A percentile compares a stretch with the other conserved stretches of the same genome.
Evolutionary conservation across 2,797 vertebrate species (phyloP).

Genomic region (Myripristis jacobus): DNA sequence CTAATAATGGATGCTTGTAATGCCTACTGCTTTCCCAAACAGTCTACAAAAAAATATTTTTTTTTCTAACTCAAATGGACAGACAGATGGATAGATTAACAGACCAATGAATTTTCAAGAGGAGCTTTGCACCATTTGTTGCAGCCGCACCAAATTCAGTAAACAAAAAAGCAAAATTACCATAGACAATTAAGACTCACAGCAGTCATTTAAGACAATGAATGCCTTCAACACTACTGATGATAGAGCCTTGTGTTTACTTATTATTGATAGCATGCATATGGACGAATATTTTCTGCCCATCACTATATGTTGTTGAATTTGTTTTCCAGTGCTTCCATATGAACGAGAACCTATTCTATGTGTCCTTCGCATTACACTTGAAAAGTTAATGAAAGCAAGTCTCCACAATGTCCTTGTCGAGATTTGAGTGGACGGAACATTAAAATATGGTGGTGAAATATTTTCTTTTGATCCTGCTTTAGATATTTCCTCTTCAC

Average conservation of each 20-base stretch:
- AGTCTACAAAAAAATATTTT: neutral
- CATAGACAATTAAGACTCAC: neutral
- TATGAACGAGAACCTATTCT: neutral
- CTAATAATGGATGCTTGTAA: constrained; percentile 19
- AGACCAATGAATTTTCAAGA: constrained; percentile 19
- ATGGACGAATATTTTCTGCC: constrained; percentile 7
- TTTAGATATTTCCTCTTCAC: neutral
- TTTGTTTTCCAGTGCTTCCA: neutral
- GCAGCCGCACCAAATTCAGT: constrained; percentile 12
- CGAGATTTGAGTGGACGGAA: neutral
- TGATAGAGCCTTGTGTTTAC: neutral
- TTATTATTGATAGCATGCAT: neutral
- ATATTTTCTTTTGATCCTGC: neutral
- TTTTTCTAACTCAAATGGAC: constrained; percentile 28
- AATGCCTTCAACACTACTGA: neutral
- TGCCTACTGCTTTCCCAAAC: constrained; percentile 13
- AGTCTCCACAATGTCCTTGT: neutral
- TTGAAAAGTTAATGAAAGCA: neutral
- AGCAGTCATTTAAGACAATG: neutral
- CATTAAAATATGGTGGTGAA: neutral
- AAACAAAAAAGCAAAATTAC: constrained; percentile 28
- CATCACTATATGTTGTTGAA: neutral
- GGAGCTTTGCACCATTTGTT: constrained; percentile 43
- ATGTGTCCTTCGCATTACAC: neutral
- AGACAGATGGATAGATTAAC: constrained; percentile 37